These are phyloP conservation scores for Mimumesa dahlbomi DNA, from an alignment of 2,888 invertebrate genomes.

Conservation along the genomic window DNA sequence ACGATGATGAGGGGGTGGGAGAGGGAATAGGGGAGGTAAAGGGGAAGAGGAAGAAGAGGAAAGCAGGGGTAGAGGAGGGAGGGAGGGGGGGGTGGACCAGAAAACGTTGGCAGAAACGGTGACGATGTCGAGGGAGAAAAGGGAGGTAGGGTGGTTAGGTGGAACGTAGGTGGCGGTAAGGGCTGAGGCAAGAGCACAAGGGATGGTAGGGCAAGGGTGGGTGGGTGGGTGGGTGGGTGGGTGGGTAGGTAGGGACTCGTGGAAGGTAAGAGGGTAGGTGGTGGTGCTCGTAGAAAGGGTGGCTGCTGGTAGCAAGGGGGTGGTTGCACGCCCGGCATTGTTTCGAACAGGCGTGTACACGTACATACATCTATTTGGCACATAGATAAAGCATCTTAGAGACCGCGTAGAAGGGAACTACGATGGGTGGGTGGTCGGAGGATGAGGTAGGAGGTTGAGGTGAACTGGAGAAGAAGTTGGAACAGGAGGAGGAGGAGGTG, in stretches of 20 bases:
- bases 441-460: slow-evolving; percentile 59
- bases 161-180: slow-evolving; percentile 56
- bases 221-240: no score
- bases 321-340: slow-evolving; percentile 75
- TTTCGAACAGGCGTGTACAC: slow-evolving; percentile 75
- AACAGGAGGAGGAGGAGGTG: slow-evolving; percentile 22
- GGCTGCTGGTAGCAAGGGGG: slow-evolving; percentile 49
- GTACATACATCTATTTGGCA: slow-evolving; percentile 76
- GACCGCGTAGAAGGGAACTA: slow-evolving; percentile 71
- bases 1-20: slow-evolving; percentile 29
- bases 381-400: slow-evolving; percentile 76
- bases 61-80: no score
- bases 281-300: slow-evolving; percentile 55
- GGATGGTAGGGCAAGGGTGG: slow-evolving; percentile 22
- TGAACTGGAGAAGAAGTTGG: slow-evolving; percentile 55
- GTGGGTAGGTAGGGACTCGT: slow-evolving; percentile 30
- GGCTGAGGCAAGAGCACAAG: slow-evolving; percentile 52
- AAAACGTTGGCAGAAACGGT: slow-evolving; percentile 56
- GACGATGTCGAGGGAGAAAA: slow-evolving; percentile 42
- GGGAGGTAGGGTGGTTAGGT: slow-evolving; percentile 39
- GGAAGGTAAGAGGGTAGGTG: slow-evolving; percentile 47
- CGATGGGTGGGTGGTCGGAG: slow-evolving; percentile 52
- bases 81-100: slow-evolving; percentile 25
- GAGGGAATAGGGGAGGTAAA: slow-evolving; percentile 20
- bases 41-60: slow-evolving; percentile 45